Evolutionary conservation across 2,113 vertebrate species (phyloP).

Genomic region (Lophotis ruficrista): DNA sequence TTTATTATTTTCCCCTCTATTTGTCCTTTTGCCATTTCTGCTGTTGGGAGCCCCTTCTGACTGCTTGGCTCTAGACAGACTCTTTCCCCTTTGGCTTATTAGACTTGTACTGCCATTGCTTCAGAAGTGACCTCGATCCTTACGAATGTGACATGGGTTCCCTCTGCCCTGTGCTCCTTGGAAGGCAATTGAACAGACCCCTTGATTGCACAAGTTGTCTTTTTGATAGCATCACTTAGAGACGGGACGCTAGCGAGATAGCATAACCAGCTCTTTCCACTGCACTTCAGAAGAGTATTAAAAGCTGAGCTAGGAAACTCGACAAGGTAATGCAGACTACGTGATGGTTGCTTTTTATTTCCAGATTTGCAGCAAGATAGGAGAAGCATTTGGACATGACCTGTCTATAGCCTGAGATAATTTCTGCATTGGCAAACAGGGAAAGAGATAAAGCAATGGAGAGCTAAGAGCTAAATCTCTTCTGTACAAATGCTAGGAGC

Average conservation of each 20-base stretch:
- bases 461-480: slow-evolving; percentile 42
- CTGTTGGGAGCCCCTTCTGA: neutral
- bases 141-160: fast-evolving
- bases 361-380: neutral
- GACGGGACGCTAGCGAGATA: neutral
- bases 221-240: neutral
- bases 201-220: neutral
- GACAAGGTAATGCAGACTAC: neutral
- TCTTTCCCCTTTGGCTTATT: neutral
- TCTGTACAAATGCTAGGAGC: neutral
- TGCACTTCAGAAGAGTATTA: neutral
- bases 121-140: fast-evolving
- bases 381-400: neutral
- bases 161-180: fast-evolving
- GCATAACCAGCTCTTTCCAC: neutral
- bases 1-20: neutral
- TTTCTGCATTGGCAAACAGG: neutral
- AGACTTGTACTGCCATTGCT: neutral
- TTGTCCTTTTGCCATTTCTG: neutral
- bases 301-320: neutral
- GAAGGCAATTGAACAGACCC: neutral
- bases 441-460: slow-evolving; percentile 14
- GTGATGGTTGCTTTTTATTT: neutral
- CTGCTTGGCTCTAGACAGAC: neutral
- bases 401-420: neutral